Percentiles rank a stretch among this genome's conserved stretches.
Evolutionary conservation across 2,113 vertebrate species (phyloP).

Genomic region (Orycteropus afer): DNA sequence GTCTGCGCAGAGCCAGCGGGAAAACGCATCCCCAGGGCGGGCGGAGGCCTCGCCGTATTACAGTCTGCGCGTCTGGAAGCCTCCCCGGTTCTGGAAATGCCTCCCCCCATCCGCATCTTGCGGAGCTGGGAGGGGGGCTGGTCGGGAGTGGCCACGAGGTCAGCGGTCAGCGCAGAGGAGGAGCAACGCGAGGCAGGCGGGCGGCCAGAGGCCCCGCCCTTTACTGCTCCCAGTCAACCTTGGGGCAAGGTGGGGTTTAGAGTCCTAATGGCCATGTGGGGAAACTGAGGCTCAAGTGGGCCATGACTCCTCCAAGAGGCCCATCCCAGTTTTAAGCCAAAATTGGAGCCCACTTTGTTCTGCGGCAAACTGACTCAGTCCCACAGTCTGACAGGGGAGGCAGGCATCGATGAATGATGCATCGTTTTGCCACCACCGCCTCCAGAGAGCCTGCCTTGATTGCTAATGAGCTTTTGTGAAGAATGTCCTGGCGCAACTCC

Average conservation of each 20-base stretch:
- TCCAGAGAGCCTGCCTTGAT: background rate
- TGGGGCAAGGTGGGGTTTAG: background rate
- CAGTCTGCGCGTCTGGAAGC: background rate
- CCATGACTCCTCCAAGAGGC: accelerated
- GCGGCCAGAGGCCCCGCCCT: background rate
- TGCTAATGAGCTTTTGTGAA: background rate
- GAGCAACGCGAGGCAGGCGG: accelerated
- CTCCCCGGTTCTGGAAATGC: background rate
- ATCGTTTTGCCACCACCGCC: background rate
- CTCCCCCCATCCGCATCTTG: accelerated
- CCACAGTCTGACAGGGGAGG: background rate
- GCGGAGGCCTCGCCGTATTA: background rate
- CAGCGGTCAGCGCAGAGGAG: background rate
- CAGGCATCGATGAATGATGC: background rate
- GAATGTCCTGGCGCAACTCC: background rate
- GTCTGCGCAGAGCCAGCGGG: background rate
- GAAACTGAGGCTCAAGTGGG: background rate
- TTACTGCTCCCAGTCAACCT: background rate
- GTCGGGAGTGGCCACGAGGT: background rate
- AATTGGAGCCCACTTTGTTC: accelerated
- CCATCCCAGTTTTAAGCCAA: background rate
- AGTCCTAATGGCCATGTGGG: background rate
- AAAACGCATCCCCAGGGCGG: background rate
- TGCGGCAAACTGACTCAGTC: background rate
- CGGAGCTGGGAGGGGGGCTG: no score